Percentiles rank a stretch among this genome's conserved stretches.
phyloP scores from a whole-genome alignment of 1,140 invertebrate species.

The Lordiphosa mommai region DNA sequence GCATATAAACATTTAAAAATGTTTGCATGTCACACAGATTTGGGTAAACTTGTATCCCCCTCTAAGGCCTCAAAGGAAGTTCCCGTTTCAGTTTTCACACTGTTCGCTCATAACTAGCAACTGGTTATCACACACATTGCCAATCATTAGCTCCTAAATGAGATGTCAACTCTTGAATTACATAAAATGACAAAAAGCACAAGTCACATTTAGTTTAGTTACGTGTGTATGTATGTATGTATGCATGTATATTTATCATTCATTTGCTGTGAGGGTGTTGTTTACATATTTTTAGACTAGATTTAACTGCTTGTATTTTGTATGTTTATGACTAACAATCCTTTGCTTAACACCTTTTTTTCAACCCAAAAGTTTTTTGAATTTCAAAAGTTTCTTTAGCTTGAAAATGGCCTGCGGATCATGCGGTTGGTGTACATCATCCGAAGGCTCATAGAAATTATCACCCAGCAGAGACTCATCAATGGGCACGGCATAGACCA shows the following conservation, averaged over 20 bases:
- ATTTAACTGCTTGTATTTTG: slow-evolving; percentile 13
- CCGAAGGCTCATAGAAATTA: slow-evolving; percentile 49
- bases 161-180: slow-evolving; percentile 4
- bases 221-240: no score
- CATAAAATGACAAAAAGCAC: slow-evolving; percentile 16
- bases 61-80: not conserved
- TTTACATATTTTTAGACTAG: slow-evolving; percentile 46
- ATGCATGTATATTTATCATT: slow-evolving; percentile 15
- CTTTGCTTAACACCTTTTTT: not conserved
- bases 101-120: not conserved
- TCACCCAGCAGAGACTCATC: slow-evolving; percentile 69
- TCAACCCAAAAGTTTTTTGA: slow-evolving; percentile 67
- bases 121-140: no score
- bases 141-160: slow-evolving; percentile 20
- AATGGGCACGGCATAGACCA: slow-evolving; percentile 62
- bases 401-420: slow-evolving; percentile 71
- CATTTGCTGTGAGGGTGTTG: slow-evolving; percentile 5
- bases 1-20: not conserved
- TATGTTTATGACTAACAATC: not conserved
- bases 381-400: slow-evolving; percentile 74
- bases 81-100: not conserved
- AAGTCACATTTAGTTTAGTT: slow-evolving; percentile 33
- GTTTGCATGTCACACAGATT: no score
- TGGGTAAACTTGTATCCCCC: not conserved
- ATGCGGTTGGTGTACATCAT: slow-evolving; percentile 60